These are phyloP conservation scores for Decapterus maruadsi DNA, from an alignment of 2,797 vertebrate genomes.

Conservation along the genomic window DNA sequence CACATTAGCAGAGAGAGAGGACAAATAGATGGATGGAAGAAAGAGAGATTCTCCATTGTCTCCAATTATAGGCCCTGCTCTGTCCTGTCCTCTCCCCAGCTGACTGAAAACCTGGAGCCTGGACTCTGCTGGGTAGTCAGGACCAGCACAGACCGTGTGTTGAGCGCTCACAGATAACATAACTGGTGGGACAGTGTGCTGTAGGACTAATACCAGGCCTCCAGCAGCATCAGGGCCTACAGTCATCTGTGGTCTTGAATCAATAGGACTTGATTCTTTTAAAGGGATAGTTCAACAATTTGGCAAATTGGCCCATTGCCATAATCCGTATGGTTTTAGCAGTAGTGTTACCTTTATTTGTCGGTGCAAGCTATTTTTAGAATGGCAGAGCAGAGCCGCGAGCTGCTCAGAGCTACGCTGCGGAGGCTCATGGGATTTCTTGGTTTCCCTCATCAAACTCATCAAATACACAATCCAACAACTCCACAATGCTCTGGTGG, in stretches of 20 bases:
- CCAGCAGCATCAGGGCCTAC: slow-evolving; percentile 6
- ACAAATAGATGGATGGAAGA: slow-evolving; percentile 58
- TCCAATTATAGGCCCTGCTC: slow-evolving; percentile 69
- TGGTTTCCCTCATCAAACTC: no score
- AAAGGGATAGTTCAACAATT: no score
- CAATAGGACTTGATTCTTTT: no score
- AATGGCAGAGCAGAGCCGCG: no score
- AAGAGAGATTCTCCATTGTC: slow-evolving; percentile 74
- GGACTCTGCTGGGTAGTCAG: slow-evolving; percentile 46
- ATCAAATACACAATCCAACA: no score
- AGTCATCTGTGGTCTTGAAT: background rate
- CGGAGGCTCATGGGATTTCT: no score
- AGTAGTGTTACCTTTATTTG: no score
- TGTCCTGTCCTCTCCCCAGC: slow-evolving; percentile 57
- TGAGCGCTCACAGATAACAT: background rate
- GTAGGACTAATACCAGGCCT: background rate
- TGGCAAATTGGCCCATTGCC: no score
- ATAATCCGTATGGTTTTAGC: no score
- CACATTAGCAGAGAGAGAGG: slow-evolving; percentile 49
- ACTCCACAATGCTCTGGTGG: no score
- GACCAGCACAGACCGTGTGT: slow-evolving; percentile 9
- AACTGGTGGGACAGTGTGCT: background rate
- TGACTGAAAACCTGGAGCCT: slow-evolving; percentile 56
- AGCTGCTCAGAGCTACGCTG: no score
- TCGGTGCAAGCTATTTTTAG: no score